Conservation (phyloP, 2,113 vertebrate species). For the Dasypus novemcinctus region DNA sequence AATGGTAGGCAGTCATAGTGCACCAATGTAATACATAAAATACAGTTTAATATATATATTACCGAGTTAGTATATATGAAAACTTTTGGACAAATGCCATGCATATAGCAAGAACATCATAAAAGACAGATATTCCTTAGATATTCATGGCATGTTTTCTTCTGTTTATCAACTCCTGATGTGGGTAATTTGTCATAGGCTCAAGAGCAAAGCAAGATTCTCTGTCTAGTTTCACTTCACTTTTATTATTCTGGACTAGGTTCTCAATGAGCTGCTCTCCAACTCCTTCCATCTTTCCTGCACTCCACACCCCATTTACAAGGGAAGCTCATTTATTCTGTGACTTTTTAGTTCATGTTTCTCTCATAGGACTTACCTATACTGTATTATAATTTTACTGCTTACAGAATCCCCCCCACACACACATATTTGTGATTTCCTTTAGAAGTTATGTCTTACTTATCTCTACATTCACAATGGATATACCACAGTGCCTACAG, state of each 20-base stretch:
- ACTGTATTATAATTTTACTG: neutral
- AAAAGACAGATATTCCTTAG: neutral
- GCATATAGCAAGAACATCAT: neutral
- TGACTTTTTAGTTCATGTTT: neutral
- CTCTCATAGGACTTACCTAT: neutral
- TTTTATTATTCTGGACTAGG: neutral
- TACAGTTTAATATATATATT: neutral
- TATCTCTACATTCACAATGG: neutral
- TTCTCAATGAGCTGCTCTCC: neutral
- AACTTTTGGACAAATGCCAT: neutral
- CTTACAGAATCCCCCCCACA: neutral
- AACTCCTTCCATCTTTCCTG: neutral
- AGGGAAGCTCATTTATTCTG: neutral
- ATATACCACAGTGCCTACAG: neutral
- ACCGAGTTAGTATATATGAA: neutral
- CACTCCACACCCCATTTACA: neutral
- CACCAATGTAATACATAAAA: neutral
- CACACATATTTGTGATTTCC: neutral
- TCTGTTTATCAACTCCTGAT: neutral
- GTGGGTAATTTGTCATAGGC: neutral
- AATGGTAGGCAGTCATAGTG: neutral
- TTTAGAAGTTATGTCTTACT: neutral
- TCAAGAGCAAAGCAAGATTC: slow-evolving; percentile 3
- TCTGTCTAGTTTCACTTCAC: neutral
- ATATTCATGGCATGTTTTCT: neutral